Base-by-base conservation (phyloP, 2,113 vertebrate species). In the Dascyllus trimaculatus region DNA sequence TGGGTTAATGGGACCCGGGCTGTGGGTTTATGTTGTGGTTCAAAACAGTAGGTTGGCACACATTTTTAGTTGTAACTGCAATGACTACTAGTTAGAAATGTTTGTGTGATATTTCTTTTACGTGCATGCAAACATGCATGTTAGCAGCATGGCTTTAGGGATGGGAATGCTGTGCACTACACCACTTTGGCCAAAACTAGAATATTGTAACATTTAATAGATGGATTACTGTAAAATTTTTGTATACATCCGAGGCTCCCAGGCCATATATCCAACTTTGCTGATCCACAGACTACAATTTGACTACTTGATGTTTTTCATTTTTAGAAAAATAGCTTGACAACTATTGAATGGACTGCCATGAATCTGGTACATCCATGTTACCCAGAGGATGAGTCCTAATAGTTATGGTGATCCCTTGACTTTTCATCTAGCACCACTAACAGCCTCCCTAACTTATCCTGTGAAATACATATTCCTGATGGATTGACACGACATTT, bases 21-120 rank as follows among this genome's bases (percentile, higher is more conserved):
- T 62, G 14, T 66, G 90, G 73, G 75, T 77, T 77, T 80, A 63
- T 78, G 40, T 59, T 59, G 26, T 59, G 67, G 86, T 88, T 82
- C 68, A 87, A 78, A 85, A 75, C 80, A 88, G 85, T 79, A 58
- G 86, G 78, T 85, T 87, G 85, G 83, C 64, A 52, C 70, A 75
- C 68, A 71, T 64, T 77, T 76, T 59, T 26, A 65, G 74, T 76
- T 88, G 82, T 85, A 85, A 64, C 11, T 60, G 69, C 59, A 59
- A 68, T 78, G 61, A 69, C 71, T 82, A 56, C 35, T 35, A 45
- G 73, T 46, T 26, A 58, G 35, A 78, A 67, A 78, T 80, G 29
- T 60, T 49, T 43, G 56, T 75, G 25, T 67, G 32, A 32, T 71
- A 19, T 61, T 63, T 48, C 29, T 52, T 53, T 25, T 24, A 11